Evolutionary conservation across 2,113 vertebrate species (phyloP).

Genomic region (Archocentrus centrarchus): DNA sequence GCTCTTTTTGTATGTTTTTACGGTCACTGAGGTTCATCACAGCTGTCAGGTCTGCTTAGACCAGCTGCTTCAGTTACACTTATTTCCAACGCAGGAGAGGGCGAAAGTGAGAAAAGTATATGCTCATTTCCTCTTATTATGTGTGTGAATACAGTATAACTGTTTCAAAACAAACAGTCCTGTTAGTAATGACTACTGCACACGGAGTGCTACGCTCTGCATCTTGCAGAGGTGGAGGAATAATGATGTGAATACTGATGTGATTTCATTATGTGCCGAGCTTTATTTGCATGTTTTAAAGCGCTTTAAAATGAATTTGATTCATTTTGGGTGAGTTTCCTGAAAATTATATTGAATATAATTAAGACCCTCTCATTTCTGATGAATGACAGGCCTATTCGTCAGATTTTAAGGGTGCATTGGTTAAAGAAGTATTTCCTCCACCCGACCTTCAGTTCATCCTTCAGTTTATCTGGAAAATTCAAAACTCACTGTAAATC

Average conservation of each 20-base stretch:
- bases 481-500: background rate
- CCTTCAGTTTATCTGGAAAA: background rate
- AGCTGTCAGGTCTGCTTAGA: slow-evolving; percentile 72
- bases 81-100: slow-evolving; percentile 60
- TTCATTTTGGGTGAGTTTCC: background rate
- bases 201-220: background rate
- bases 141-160: slow-evolving; percentile 57
- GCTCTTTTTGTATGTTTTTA: slow-evolving; percentile 71
- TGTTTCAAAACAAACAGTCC: slow-evolving; percentile 69
- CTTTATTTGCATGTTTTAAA: background rate
- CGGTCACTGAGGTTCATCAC: slow-evolving; percentile 74
- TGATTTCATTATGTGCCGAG: slow-evolving; percentile 34
- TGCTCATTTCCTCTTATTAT: slow-evolving; percentile 74
- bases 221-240: slow-evolving; percentile 25
- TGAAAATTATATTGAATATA: background rate
- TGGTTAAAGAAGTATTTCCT: background rate
- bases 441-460: background rate
- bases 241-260: slow-evolving; percentile 39
- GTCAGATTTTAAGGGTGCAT: background rate
- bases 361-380: background rate
- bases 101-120: slow-evolving; percentile 73
- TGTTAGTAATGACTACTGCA: slow-evolving; percentile 61
- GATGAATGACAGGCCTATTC: background rate
- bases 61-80: slow-evolving; percentile 61
- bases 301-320: background rate